Evolutionary conservation across 2,888 invertebrate genomes (phyloP), one percentile per base, ranked within the genome.

Genomic region (Scaptomyza caliginosa): DNA sequence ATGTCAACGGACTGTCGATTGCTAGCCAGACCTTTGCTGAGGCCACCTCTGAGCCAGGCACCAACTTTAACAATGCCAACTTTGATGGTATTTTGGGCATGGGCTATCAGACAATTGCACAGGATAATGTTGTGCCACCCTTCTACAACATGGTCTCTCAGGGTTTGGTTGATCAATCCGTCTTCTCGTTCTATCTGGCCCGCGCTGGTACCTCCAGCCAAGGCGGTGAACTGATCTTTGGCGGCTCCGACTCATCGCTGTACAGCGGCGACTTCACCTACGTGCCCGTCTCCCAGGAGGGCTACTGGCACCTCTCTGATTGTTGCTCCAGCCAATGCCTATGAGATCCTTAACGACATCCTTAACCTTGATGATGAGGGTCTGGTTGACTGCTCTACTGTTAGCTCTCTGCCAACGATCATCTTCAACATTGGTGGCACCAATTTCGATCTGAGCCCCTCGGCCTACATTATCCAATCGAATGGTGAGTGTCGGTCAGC

Each of bases 301-400:
- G 95, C 60, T 99, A 99, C 92, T 99, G 99, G 99, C 97, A 99
- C 99, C 76, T 98, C 98, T 65, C 94, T 99, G 63, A 94, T 99
- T 82, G 98, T 96, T 76, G 98, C 45, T 2, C 86, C 83, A 4
- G 28, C 3, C 0, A 1, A 45, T 5, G 64, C 75, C 10, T 82
- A 62, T 8, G 11, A 50, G 3, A 0, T 5, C 1, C 46, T 87
- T 4, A 57, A 28, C 6, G n/a, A 13, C 3, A 2, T 66, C 8
- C 48, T 73, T 6, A 26, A 45, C 5, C 59, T 58, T 10, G 11
- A 77, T 11, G 36, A 63, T 21, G 32, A 55, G n/a, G 82, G 82
- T 90, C 90, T 93, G 75, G 91, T 99, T 55, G 94, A 95, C 91
- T 99, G 99, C 92, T 91, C 92, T 65, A 91, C 93, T 43, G 93